phyloP scores from a whole-genome alignment of 1,140 invertebrate genomes.

The Zophobas morio region DNA sequence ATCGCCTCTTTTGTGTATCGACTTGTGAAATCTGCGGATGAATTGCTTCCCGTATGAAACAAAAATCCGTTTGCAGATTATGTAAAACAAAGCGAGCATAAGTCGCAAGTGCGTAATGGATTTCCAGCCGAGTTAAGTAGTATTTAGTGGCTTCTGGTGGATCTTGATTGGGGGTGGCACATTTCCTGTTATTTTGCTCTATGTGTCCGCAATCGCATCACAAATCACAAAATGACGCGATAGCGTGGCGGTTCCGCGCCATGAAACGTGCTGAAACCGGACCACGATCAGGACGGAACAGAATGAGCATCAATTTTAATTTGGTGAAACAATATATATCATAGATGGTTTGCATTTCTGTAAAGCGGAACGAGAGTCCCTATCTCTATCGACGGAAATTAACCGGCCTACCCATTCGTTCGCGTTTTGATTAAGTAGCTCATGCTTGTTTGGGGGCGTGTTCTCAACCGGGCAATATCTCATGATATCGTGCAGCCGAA shows the following conservation, averaged over 20 bases:
- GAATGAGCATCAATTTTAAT: conserved; percentile 52
- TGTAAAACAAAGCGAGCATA: too few species aligned
- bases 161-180: conserved; percentile 11
- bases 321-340: conserved; percentile 52
- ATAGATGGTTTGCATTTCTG: conserved; percentile 52
- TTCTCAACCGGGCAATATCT: conserved; percentile 45
- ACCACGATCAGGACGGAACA: conserved; percentile 30
- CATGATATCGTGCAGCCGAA: conserved; percentile 52
- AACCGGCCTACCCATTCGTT: conserved; percentile 48
- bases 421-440: conserved; percentile 51
- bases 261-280: conserved; percentile 42
- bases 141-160: background rate
- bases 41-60: too few species aligned
- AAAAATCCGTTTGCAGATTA: too few species aligned
- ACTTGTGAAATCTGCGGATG: too few species aligned
- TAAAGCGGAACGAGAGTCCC: conserved; percentile 38
- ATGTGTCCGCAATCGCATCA: conserved; percentile 38
- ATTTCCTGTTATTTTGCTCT: conserved; percentile 31
- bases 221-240: conserved; percentile 33
- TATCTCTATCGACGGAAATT: conserved; percentile 49
- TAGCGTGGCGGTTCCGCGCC: conserved; percentile 38
- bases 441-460: conserved; percentile 46
- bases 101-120: background rate
- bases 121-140: background rate
- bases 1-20: too few species aligned